Evolutionary conservation across 2,113 vertebrate genomes (phyloP), one percentile per base, ranked within the genome.

Genomic region (Himantopus leucocephalus): DNA sequence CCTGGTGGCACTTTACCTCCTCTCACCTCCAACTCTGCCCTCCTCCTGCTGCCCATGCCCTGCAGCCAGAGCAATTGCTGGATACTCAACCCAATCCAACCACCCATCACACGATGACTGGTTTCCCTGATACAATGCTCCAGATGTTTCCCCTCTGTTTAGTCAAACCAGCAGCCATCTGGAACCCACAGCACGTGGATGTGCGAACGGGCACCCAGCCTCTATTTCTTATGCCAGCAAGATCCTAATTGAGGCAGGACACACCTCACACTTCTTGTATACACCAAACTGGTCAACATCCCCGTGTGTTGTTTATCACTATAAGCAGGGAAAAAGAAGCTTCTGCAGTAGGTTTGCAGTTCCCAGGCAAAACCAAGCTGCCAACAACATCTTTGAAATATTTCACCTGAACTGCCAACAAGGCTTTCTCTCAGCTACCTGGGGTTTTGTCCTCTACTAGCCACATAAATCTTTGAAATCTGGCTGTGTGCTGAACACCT

Each of bases 141-240:
- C 22, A 29, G 48, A 12, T 26, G 23, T 21, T 59, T 78, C 45
- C 15, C 3, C 14, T 66, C 34, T 7, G 0, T 30, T 52, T 39
- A 60, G 32, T 21, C 60, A 48, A 75, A 70, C 6, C 55, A 78
- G 45, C 17, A 70, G 9, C 45, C 10, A 3, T 48, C 50, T 23
- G 50, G 14, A 14, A 50, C 9, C 17, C n/a, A 59, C 43, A 5
- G 8, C 37, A 48, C 10, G 19, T 3, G 5, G 41, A 26, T 20
- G 9, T 16, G 10, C 27, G 43, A 73, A n/a, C 22, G 14, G 32
- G 19, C 47, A 50, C 8, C 12, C 35, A 81, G 8, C 7, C 39
- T 59, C n/a, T 70, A 1, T 35, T 66, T 74, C 50, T 86, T n/a
- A 15, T 0, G 0, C 50, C 22, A 48, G 24, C 17, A n/a, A n/a